Evolutionary conservation across 2,888 invertebrate species (phyloP), one percentile per base, ranked within the genome.

Genomic region (Silvanus unidentatus): DNA sequence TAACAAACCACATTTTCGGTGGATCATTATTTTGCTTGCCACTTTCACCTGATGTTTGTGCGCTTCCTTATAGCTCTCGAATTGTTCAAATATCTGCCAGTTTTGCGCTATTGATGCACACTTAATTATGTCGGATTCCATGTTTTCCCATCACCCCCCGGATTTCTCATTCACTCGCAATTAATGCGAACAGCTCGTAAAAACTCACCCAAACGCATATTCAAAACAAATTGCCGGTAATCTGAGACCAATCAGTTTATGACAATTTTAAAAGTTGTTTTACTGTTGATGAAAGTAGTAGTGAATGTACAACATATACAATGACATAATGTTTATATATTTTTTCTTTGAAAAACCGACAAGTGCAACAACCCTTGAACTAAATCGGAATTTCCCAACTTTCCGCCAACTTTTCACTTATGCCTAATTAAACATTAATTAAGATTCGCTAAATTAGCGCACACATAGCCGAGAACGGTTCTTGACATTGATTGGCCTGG

Each of bases 231-330:
- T n/a, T 5, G 8, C 22, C 8, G 22, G 8, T 5, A 22, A 22
- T n/a, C n/a, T 22, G 8, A 22, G 22, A 22, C 22, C 8, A 22
- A 8, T 22, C 8, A 3, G 22, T 22, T 22, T 22, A 22, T 22
- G 3, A 22, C 22, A 22, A 3, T 50, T 47, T 52, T 50, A 52
- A 52, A 53, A 52, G 51, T 55, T 55, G 51, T 49, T 52, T 51
- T 47, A 52, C 44, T 43, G 44, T 16, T 51, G 52, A 53, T 54
- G 55, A 56, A 56, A 56, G 55, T 52, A 47, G 45, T 52, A 46
- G 44, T 41, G 30, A 38, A 47, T 48, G 46, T 22, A 5, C 8
- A 22, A 3, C 16, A 36, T 42, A 36, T 13, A 42, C 14, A 15
- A 3, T 36, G 28, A 36, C 22, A 28, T 36, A 36, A 36, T n/a